These are phyloP conservation scores for Smithornis capensis DNA, from an alignment of 2,113 vertebrate genomes.

Conservation along the genomic window DNA sequence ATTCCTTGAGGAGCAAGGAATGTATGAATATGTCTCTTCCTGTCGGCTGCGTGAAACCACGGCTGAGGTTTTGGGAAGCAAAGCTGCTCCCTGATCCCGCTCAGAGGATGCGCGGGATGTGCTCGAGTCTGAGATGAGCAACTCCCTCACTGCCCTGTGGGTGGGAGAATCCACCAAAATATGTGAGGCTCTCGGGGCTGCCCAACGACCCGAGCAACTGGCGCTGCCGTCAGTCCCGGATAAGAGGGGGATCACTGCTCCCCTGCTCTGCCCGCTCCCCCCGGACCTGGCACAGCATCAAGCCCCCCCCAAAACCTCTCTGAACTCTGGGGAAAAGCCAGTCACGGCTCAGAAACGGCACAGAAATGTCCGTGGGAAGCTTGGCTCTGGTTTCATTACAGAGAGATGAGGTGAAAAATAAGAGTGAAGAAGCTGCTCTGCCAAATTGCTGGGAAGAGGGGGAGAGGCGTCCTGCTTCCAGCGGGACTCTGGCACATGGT, in stretches of 20 bases:
- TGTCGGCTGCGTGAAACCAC: not conserved
- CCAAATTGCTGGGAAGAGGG: not conserved
- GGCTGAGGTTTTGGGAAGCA: not conserved
- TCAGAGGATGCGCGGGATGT: not conserved
- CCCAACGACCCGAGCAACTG: not conserved
- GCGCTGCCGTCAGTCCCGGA: not conserved
- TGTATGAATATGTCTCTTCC: not conserved
- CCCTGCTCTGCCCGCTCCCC: not conserved
- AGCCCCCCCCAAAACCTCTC: not conserved
- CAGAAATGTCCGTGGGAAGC: not conserved
- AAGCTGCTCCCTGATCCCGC: not conserved
- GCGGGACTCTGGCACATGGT: not conserved
- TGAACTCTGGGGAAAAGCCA: rapidly evolving
- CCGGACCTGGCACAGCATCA: not conserved
- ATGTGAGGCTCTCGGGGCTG: not conserved
- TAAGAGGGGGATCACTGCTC: not conserved
- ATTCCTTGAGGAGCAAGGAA: not conserved
- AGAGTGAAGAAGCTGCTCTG: not conserved
- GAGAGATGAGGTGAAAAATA: not conserved
- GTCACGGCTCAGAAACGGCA: not conserved
- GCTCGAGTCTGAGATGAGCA: not conserved
- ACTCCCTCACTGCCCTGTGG: conserved; percentile 22
- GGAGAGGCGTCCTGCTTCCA: not conserved
- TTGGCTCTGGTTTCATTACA: not conserved
- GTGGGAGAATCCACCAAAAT: not conserved